Percentiles rank a stretch among this genome's conserved stretches.
These are phyloP conservation scores for Penaeus indicus DNA, from an alignment of 1,140 invertebrate species.

Conservation along the genomic window DNA sequence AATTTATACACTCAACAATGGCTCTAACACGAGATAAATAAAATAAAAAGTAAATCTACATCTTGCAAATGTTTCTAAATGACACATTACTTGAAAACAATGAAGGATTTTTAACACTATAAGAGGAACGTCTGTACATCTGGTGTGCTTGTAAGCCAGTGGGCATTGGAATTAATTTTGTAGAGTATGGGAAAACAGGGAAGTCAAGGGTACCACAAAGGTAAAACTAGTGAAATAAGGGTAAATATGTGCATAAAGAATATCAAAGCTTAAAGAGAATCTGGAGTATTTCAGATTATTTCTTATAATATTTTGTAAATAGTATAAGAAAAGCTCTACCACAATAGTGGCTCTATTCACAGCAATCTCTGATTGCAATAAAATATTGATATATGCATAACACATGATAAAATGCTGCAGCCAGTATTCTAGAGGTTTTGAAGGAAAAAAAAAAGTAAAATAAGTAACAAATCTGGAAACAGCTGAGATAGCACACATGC, in stretches of 20 bases:
- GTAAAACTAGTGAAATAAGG: background rate
- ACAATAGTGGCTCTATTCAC: no score
- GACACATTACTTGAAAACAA: slow-evolving; percentile 15
- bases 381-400: no score
- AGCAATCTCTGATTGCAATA: no score
- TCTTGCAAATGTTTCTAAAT: slow-evolving; percentile 1
- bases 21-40: background rate
- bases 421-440: no score
- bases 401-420: no score
- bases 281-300: no score
- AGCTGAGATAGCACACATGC: no score
- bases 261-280: no score
- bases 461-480: no score
- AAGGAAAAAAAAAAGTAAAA: no score
- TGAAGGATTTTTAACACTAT: background rate
- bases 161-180: slow-evolving; percentile 37
- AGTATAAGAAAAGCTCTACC: no score
- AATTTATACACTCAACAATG: slow-evolving; percentile 24
- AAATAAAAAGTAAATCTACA: background rate
- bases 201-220: slow-evolving; percentile 34
- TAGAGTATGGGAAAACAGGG: slow-evolving; percentile 28
- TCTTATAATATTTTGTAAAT: no score
- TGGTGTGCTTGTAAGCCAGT: slow-evolving; percentile 46
- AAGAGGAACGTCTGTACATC: slow-evolving; percentile 19
- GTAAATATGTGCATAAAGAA: slow-evolving; percentile 15